phyloP scores from a whole-genome alignment of 2,797 vertebrate genomes.

The Peromyscus eremicus region DNA sequence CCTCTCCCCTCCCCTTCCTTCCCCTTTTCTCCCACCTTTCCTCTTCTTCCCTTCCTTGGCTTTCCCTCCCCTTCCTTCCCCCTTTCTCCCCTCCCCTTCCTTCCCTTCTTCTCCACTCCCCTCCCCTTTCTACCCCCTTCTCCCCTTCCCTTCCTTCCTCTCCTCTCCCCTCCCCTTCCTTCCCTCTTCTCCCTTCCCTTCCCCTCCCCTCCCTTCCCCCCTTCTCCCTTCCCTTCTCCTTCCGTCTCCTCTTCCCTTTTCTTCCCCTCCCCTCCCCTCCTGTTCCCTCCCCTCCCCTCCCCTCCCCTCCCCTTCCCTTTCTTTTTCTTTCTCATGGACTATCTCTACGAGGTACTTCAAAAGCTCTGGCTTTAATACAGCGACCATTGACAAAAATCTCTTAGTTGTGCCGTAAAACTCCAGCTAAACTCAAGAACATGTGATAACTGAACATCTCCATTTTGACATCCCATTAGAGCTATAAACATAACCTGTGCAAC shows the following conservation, averaged over 20 bases:
- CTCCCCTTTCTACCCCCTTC: too few species aligned
- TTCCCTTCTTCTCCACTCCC: too few species aligned
- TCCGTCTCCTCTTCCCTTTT: too few species aligned
- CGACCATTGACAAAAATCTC: neutral
- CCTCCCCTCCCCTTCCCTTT: neutral
- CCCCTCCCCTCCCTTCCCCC: neutral
- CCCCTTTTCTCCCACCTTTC: too few species aligned
- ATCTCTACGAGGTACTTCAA: neutral
- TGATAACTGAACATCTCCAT: neutral
- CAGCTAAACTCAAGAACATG: neutral
- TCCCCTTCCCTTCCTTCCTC: too few species aligned
- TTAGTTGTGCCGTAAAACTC: neutral
- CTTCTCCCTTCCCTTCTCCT: neutral
- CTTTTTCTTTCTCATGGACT: neutral
- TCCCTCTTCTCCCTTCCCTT: neutral
- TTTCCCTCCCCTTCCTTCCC: too few species aligned
- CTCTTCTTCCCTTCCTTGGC: too few species aligned
- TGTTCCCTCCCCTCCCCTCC: fast-evolving
- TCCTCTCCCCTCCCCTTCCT: too few species aligned
- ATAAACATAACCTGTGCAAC: conserved; percentile 8
- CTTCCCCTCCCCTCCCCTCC: neutral
- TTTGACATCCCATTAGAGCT: neutral
- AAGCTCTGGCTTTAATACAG: neutral
- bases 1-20: neutral
- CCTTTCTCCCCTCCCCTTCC: too few species aligned